phyloP scores from a whole-genome alignment of 2,113 vertebrate species.

The Dipodomys merriami region DNA sequence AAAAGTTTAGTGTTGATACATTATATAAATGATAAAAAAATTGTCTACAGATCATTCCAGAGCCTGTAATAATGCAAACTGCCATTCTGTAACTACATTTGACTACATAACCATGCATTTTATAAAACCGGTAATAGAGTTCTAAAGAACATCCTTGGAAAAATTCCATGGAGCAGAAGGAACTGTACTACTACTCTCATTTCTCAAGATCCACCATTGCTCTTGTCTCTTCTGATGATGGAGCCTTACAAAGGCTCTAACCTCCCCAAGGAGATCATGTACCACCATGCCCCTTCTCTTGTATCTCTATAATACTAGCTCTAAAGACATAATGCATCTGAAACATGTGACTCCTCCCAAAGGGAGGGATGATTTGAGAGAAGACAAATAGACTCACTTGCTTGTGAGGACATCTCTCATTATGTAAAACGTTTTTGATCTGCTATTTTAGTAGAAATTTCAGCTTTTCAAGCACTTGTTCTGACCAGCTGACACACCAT shows the following conservation, averaged over 20 bases:
- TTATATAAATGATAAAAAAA: not conserved
- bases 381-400: not conserved
- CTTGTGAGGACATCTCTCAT: not conserved
- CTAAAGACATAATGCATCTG: not conserved
- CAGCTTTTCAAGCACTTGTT: not conserved
- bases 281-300: not conserved
- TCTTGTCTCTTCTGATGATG: not conserved
- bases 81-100: not conserved
- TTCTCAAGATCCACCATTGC: not conserved
- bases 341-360: not conserved
- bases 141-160: not conserved
- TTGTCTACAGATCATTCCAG: not conserved
- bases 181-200: not conserved
- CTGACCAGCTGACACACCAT: not conserved
- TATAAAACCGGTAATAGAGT: not conserved
- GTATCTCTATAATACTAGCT: not conserved
- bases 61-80: not conserved
- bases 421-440: not conserved
- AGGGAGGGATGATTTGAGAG: no score
- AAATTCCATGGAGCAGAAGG: not conserved
- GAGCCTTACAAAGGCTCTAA: no score
- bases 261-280: not conserved
- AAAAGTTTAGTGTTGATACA: conserved; percentile 3
- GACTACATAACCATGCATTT: not conserved
- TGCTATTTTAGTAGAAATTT: not conserved